Percentiles rank a stretch among this genome's conserved stretches.
phyloP scores from a whole-genome alignment of 2,113 vertebrate species.

The Myotis lucifugus region DNA sequence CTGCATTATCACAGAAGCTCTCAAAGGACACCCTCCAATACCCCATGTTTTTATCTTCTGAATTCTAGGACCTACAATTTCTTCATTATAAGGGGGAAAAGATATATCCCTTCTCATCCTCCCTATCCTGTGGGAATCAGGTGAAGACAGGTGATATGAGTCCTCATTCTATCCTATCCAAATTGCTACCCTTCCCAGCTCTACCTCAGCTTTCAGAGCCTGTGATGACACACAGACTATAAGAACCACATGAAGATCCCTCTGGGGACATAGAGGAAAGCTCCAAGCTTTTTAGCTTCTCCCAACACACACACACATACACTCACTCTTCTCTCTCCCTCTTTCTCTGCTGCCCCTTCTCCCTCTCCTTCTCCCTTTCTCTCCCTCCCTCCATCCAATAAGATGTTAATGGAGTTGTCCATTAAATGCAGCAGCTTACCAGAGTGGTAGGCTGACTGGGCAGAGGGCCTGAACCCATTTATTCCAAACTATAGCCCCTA shows the following conservation, averaged over 20 bases:
- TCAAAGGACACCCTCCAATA: neutral
- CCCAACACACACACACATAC: neutral
- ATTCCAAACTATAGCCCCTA: slow-evolving; percentile 53
- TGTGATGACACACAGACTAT: neutral
- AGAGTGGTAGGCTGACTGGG: slow-evolving; percentile 42
- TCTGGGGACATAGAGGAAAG: neutral
- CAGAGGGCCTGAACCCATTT: slow-evolving; percentile 72
- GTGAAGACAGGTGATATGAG: neutral
- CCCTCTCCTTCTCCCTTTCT: neutral
- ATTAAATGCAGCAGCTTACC: slow-evolving; percentile 60
- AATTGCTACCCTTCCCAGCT: neutral
- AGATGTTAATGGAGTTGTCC: slow-evolving; percentile 60
- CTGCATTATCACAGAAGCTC: neutral
- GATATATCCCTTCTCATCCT: neutral
- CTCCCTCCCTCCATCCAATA: neutral
- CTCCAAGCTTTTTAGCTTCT: neutral
- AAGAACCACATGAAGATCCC: neutral
- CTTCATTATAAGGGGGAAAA: neutral
- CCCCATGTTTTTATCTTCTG: slow-evolving; percentile 15
- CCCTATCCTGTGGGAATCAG: neutral
- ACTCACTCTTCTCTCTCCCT: neutral
- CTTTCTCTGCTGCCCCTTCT: neutral
- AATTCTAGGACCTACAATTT: slow-evolving; percentile 30
- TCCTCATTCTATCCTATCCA: neutral
- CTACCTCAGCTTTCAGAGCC: neutral